Evolutionary conservation across 2,797 vertebrate species (phyloP).

Genomic region (Parambassis ranga): DNA sequence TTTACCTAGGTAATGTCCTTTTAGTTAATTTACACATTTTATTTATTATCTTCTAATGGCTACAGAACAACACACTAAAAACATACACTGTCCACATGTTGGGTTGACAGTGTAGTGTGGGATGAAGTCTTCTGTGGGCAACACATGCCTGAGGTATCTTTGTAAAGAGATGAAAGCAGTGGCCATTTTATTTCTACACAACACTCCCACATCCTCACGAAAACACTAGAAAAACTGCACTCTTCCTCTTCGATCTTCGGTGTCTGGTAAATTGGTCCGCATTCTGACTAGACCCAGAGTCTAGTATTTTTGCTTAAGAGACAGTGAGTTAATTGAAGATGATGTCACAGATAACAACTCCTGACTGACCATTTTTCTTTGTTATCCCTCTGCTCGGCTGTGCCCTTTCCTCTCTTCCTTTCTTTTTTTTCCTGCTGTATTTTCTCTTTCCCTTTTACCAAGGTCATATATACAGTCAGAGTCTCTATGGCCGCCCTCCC

Average conservation of each 20-base stretch:
- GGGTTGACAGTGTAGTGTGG: not conserved
- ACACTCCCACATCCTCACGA: not conserved
- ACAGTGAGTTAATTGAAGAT: slow-evolving; percentile 64
- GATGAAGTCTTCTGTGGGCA: slow-evolving; percentile 14
- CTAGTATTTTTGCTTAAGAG: slow-evolving; percentile 32
- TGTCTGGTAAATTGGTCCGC: not conserved
- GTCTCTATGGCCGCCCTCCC: not conserved
- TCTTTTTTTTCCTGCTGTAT: not conserved
- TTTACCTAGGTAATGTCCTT: too few species aligned
- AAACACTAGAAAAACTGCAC: slow-evolving; percentile 2
- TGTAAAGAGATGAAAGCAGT: slow-evolving; percentile 22
- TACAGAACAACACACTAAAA: not conserved
- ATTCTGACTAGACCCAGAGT: not conserved
- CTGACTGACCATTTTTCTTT: slow-evolving; percentile 42
- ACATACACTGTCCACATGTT: not conserved
- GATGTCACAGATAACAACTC: slow-evolving; percentile 57
- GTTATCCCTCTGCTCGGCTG: slow-evolving; percentile 21
- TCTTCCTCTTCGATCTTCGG: not conserved
- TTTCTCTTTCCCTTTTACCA: not conserved
- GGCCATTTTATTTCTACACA: slow-evolving; percentile 9
- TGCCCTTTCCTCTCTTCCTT: not conserved
- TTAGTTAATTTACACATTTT: too few species aligned
- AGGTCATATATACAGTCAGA: slow-evolving; percentile 8
- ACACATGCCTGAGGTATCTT: slow-evolving; percentile 16
- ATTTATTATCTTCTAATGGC: too few species aligned